Percentiles rank a stretch among this genome's conserved stretches.
phyloP scores from a whole-genome alignment of 2,113 vertebrate genomes.

The Xenus cinereus region DNA sequence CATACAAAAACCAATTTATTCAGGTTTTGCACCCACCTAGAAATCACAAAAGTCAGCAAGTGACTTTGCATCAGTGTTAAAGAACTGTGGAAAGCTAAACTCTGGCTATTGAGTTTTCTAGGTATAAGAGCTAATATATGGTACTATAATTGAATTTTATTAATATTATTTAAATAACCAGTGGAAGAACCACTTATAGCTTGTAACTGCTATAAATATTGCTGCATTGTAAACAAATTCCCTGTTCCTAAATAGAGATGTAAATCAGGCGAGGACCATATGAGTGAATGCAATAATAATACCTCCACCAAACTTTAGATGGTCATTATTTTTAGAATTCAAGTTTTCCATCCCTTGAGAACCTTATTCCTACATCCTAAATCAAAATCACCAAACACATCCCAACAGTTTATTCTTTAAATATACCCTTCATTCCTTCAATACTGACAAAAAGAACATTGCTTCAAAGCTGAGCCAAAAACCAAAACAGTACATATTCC shows the following conservation, averaged over 20 bases:
- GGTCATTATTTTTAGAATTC: constrained; percentile 59
- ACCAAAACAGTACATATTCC: constrained; percentile 61
- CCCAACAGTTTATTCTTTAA: constrained; percentile 64
- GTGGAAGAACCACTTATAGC: not conserved
- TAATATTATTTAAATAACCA: constrained; percentile 25
- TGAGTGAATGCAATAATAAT: constrained; percentile 41
- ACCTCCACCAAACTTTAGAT: constrained; percentile 23
- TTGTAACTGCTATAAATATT: constrained; percentile 23
- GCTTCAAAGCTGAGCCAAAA: constrained; percentile 62
- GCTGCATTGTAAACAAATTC: constrained; percentile 14
- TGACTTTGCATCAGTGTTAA: not conserved
- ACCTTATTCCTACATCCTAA: constrained; percentile 57
- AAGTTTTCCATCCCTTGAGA: constrained; percentile 47
- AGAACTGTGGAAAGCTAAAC: not conserved
- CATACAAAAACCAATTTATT: not conserved
- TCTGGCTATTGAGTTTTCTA: not conserved
- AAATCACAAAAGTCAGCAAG: not conserved
- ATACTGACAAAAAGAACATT: constrained; percentile 71
- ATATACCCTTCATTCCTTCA: constrained; percentile 65
- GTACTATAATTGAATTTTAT: not conserved
- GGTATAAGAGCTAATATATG: not conserved
- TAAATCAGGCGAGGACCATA: not conserved
- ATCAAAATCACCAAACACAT: constrained; percentile 63
- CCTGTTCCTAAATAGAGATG: not conserved
- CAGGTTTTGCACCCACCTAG: not conserved